These are phyloP conservation scores for Zaprionus capensis DNA, from an alignment of 1,140 invertebrate genomes.

Conservation along the genomic window DNA sequence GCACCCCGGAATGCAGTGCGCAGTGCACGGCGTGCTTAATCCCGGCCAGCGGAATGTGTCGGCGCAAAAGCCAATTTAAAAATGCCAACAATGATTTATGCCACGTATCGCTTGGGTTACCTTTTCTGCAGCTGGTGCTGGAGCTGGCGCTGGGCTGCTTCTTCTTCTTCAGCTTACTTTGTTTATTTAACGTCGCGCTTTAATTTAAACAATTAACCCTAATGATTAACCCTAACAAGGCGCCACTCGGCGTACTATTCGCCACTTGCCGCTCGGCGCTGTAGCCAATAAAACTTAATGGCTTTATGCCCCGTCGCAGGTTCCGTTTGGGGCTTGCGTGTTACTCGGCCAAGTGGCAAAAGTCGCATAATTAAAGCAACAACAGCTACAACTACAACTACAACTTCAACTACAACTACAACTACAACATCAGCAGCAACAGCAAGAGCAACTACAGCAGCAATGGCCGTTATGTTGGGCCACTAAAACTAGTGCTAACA, in stretches of 20 bases:
- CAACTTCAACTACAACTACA: slow-evolving; percentile 37
- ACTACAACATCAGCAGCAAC: slow-evolving; percentile 32
- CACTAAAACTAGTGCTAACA: slow-evolving; percentile 69
- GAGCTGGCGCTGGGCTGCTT: slow-evolving; percentile 4
- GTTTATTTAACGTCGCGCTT: slow-evolving; percentile 45
- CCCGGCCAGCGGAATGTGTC: slow-evolving; percentile 67
- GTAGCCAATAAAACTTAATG: slow-evolving; percentile 78
- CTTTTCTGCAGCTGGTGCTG: background rate
- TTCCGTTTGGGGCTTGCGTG: slow-evolving; percentile 47
- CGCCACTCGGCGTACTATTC: background rate
- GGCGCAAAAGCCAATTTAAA: slow-evolving; percentile 79
- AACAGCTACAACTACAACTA: slow-evolving; percentile 23
- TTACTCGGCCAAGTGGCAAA: slow-evolving; percentile 61
- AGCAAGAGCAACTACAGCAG: slow-evolving; percentile 35
- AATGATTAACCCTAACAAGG: slow-evolving; percentile 62
- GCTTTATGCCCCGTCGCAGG: slow-evolving; percentile 64
- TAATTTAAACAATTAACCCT: slow-evolving; percentile 82
- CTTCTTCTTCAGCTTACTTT: slow-evolving; percentile 44
- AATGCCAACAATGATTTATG: slow-evolving; percentile 82
- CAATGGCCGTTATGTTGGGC: slow-evolving; percentile 36
- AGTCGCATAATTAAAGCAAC: slow-evolving; percentile 69
- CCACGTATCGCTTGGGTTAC: slow-evolving; percentile 29
- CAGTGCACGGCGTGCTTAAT: slow-evolving; percentile 53
- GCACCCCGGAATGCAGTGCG: slow-evolving; percentile 10
- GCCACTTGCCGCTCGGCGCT: slow-evolving; percentile 25